phyloP scores from a whole-genome alignment of 1,140 invertebrate species.

The Lasioglossum baleicum region DNA sequence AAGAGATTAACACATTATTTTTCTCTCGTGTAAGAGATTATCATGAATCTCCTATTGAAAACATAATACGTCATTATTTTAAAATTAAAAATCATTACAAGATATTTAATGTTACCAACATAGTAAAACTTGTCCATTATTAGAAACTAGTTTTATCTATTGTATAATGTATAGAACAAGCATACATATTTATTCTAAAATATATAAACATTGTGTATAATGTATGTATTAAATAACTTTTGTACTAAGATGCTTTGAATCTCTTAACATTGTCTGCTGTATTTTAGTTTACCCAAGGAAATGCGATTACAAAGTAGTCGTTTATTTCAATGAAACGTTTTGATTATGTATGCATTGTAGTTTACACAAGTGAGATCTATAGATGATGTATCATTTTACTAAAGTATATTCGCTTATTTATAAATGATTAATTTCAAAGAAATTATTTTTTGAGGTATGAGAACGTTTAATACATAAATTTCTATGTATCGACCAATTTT shows the following conservation, averaged over 20 bases:
- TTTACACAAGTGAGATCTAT: background rate
- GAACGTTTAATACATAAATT: slow-evolving; percentile 18
- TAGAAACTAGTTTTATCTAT: slow-evolving; percentile 18
- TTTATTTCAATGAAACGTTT: background rate
- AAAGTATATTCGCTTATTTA: background rate
- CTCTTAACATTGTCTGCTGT: slow-evolving; percentile 3
- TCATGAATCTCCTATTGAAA: slow-evolving; percentile 26
- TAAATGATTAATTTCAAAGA: background rate
- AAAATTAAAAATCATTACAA: slow-evolving; percentile 6
- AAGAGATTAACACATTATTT: slow-evolving; percentile 11
- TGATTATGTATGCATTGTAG: background rate
- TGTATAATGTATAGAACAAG: slow-evolving; percentile 2
- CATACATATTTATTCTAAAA: slow-evolving; percentile 21
- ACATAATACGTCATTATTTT: slow-evolving; percentile 21
- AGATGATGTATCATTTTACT: background rate
- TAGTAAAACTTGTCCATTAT: slow-evolving; percentile 24
- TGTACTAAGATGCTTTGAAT: slow-evolving; percentile 12
- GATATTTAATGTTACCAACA: slow-evolving; percentile 26
- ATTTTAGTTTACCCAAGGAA: slow-evolving; percentile 10
- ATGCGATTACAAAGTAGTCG: background rate
- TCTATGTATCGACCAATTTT: background rate
- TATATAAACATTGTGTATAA: slow-evolving; percentile 13
- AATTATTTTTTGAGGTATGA: background rate
- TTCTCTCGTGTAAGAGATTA: slow-evolving; percentile 1
- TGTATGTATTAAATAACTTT: slow-evolving; percentile 20